Evolutionary conservation across 92 coral and sea anemone genomes (phyloP).

Genomic region (Parazoanthus swiftii): DNA sequence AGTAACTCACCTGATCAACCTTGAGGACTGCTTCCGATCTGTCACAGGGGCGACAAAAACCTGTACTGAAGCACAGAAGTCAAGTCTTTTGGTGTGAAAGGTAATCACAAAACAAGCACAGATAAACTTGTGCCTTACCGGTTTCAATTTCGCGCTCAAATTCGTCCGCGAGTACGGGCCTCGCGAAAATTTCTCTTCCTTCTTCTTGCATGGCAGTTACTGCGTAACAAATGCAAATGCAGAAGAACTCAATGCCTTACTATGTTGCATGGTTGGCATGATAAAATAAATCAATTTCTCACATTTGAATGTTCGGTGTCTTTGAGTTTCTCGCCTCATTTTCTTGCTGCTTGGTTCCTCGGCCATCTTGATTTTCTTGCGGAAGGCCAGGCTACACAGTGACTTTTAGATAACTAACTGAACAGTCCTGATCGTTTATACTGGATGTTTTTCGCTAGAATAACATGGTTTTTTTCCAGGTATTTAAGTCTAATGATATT

Average conservation of each 20-base stretch:
- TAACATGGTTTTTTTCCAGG: not conserved
- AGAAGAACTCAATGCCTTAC: not conserved
- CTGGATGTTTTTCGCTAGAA: no score
- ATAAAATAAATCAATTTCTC: not conserved
- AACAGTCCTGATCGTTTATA: not conserved
- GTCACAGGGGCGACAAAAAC: conserved; percentile 70
- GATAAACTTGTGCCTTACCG: conserved; percentile 45
- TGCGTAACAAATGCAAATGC: not conserved
- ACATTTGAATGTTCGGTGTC: not conserved
- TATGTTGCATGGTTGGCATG: not conserved
- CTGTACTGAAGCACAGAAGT: conserved; percentile 48
- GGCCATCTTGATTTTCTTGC: not conserved
- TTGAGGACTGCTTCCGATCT: conserved; percentile 77
- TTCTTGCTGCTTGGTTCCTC: conserved; percentile 1
- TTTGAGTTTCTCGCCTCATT: not conserved
- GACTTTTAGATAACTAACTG: not conserved
- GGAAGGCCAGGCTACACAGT: conserved; percentile 30
- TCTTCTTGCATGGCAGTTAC: not conserved
- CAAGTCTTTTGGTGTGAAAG: not conserved
- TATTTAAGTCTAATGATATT: not conserved
- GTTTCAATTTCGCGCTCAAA: conserved; percentile 75
- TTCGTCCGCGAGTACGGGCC: conserved; percentile 82
- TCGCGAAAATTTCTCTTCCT: conserved; percentile 21
- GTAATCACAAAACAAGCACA: not conserved
- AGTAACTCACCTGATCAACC: conserved; percentile 63